These are phyloP conservation scores for Sterrhoptilus dennistouni DNA, from an alignment of 2,113 vertebrate species.

Conservation along the genomic window DNA sequence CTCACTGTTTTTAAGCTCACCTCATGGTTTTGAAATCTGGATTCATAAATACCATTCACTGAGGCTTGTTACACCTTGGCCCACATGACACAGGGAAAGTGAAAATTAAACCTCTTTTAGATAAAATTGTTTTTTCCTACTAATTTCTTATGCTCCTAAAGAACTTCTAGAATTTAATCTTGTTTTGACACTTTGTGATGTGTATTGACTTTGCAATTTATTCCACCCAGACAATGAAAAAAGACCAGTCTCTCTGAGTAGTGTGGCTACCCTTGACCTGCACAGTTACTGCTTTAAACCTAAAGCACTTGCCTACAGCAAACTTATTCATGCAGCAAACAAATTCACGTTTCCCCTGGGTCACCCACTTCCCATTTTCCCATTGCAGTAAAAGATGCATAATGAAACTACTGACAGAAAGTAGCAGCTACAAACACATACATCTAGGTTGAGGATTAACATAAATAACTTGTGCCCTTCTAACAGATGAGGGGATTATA, in stretches of 20 bases:
- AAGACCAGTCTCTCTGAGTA: neutral
- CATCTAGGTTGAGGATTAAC: constrained; percentile 37
- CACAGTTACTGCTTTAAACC: neutral
- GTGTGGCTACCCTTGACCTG: neutral
- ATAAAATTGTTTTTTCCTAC: neutral
- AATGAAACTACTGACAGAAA: neutral
- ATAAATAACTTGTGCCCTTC: constrained; percentile 16
- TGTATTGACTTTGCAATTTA: neutral
- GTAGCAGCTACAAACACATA: neutral
- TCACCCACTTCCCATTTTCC: neutral
- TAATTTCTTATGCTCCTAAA: neutral
- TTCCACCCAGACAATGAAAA: neutral
- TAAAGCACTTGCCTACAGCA: neutral
- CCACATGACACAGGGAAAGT: neutral
- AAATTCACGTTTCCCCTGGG: neutral
- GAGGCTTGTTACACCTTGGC: neutral
- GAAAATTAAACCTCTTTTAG: neutral
- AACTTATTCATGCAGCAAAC: neutral
- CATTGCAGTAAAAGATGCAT: neutral
- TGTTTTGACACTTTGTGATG: neutral
- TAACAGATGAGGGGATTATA: constrained; percentile 42
- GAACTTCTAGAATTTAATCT: neutral
- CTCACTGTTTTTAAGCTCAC: neutral
- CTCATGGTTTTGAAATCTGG: neutral
- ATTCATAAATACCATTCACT: neutral